Base-by-base conservation (phyloP, 1,140 invertebrate genomes). In the Condylostylus longicornis region DNA sequence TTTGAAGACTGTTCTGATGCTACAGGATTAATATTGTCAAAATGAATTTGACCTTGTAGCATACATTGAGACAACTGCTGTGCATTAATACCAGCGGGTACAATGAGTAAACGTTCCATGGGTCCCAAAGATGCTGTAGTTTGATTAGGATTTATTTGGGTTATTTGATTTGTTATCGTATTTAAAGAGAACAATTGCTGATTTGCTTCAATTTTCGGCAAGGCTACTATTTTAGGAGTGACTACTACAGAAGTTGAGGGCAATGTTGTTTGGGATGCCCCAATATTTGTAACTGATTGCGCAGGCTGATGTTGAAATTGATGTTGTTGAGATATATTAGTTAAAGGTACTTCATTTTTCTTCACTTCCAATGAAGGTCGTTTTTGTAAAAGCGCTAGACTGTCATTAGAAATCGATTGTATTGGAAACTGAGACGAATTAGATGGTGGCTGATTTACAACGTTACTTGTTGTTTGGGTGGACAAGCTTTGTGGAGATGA, bases 111-210 rank as follows among this genome's bases (percentile, higher is more conserved):
- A 2, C 58, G 47, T 41, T 61, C 58, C 34, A 54, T 50, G 22
- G 58, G 57, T 10, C 52, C 52, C 31, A 61, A 51, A 8, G 57
- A 53, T 0, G 58, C 57, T 0, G 57, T 47, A 5, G 58, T 61
- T 36, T 60, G 54, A 1, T 46, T 48, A 4, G 58, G 49, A 42
- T 49, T 58, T 28, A 61, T 55, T 15, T 55, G 54, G 17, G 58
- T 61, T 5, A 61, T 61, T 33, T 61, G 57, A 42, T 61, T 61
- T 21, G 48, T 60, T 1, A 57, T 43, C 14, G 52, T 57, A 28
- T 61, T 61, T 14, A 61, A 38, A 13, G 53, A 55, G 35, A 61
- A 61, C n/a, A 58, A 18, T 28, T 61, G 58, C 33, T 60, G 58
- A 31, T 35, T 50, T 5, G 53, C 49, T 50, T 57, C 54, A 13